Evolutionary conservation across 2,113 vertebrate genomes (phyloP), one percentile per base, ranked within the genome.

Genomic region (Struthidea cinerea): DNA sequence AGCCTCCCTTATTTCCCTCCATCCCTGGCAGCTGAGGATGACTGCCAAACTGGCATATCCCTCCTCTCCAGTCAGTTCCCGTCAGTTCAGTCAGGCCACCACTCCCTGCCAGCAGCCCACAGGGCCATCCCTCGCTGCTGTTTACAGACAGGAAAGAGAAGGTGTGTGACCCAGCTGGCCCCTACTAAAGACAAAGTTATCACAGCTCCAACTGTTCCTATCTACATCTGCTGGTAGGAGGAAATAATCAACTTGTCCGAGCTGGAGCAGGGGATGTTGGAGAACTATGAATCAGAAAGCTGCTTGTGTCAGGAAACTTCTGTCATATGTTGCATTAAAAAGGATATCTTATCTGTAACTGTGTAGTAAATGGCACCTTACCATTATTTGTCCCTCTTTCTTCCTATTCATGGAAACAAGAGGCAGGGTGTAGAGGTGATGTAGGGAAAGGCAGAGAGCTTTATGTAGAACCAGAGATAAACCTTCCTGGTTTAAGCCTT

Each of bases 231-330:
- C 60, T 87, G 49, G 76, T 84, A 80, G 33, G 69, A 95, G 81
- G 91, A 96, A 97, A 95, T 69, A 69, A 96, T 85, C 3, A 0
- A 69, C 53, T 80, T 81, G 84, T 90, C 83, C 39, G 11, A 93
- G 61, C 70, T 79, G 60, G 42, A 84, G 87, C 44, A 82, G 50
- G 70, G 52, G 46, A 92, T 75, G 75, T 11, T 77, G 49, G 63
- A 88, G 67, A 83, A 46, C 75, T 77, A 39, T 19, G 27, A 69
- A 93, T 80, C 68, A 88, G 61, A 88, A 93, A 80, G 63, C 33
- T 10, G 4, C 42, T 69, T 75, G 42, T 47, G 70, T 55, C 87
- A 91, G 73, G 73, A 85, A 93, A 75, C 78, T 87, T 82, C 1
- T 6, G 41, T 47, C 55, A 30, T 24, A 73, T 22, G 42, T 67